Conservation (phyloP, 2,888 invertebrate genomes). For the Xestia rhomboidea region DNA sequence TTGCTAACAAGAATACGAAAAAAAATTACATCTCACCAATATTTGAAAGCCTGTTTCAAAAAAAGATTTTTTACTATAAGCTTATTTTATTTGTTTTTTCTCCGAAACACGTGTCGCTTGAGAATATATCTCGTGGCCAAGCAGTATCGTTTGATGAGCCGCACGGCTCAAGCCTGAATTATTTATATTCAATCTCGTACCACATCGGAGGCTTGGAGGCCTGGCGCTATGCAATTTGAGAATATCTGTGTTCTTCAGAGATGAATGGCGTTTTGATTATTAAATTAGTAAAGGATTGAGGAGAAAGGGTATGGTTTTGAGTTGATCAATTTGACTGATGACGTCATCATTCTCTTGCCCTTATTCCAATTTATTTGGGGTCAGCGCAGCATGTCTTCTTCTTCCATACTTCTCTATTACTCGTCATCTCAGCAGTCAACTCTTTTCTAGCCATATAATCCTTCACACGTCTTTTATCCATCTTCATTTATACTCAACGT, state of each 20-base stretch:
- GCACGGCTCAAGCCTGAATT: slow-evolving; percentile 63
- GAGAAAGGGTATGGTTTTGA: neutral
- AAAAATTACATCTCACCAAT: neutral
- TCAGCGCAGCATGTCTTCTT: too few relatives aligned
- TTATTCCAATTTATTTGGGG: too few relatives aligned
- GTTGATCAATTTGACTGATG: neutral
- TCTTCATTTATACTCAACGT: too few relatives aligned
- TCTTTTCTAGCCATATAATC: too few relatives aligned
- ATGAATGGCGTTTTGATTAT: slow-evolving; percentile 19
- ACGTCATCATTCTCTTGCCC: neutral
- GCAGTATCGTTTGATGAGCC: slow-evolving; percentile 48
- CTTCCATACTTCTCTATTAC: too few relatives aligned
- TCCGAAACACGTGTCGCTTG: neutral
- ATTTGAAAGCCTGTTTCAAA: neutral
- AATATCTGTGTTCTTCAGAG: slow-evolving; percentile 52
- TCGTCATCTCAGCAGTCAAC: too few relatives aligned
- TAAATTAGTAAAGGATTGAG: neutral
- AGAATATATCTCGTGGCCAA: neutral
- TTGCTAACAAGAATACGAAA: neutral
- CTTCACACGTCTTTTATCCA: too few relatives aligned
- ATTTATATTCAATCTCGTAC: slow-evolving; percentile 74
- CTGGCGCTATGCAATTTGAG: slow-evolving; percentile 67
- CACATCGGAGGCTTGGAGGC: slow-evolving; percentile 38
- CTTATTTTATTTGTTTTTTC: neutral
- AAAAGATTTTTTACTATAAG: neutral